Evolutionary conservation across 2,113 vertebrate genomes (phyloP), one percentile per base, ranked within the genome.

Genomic region (Bubo scandiacus): DNA sequence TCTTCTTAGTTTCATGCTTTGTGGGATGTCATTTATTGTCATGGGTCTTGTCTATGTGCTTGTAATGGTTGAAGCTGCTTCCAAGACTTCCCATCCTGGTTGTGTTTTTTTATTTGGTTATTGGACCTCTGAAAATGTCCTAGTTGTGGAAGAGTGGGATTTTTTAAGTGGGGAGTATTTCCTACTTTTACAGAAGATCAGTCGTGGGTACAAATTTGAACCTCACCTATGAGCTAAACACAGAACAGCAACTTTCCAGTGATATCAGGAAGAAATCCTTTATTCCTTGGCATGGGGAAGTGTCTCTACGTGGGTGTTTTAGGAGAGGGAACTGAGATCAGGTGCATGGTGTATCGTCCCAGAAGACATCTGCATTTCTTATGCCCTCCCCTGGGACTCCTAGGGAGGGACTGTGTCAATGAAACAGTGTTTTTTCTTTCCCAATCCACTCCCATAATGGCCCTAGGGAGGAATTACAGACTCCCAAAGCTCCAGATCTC

Each of bases 1-100:
- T 85, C 61, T 89, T n/a, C 66, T 89, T 42, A 45, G 40, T 89
- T 87, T 82, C 86, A 57, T 58, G 77, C 58, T 93, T 91, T 96
- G 81, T 67, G 47, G 83, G 61, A 85, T 58, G 30, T 65, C 0
- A 0, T 58, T 94, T 92, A 58, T 59, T 54, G 77, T 81, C 43
- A 61, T 0, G 0, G 47, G 38, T 84, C 51, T 71, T 57, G 23
- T 52, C 43, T 81, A 15, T 52, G 26, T 79, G 49, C 79, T 86
- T 45, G 34, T 49, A 72, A 81, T 5, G 5, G 77, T 13, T 74
- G 62, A 90, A 82, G 43, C 21, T 81, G 70, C 43, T 81, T 61
- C 67, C 79, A 90, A 45, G 38, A 71, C 67, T 93, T 90, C 18
- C 29, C 29, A 18, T 59, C 45, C 10, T 51, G 12, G 8, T 62